Evolutionary conservation across 2,113 vertebrate genomes (phyloP).

Genomic region (Loxodonta africana): DNA sequence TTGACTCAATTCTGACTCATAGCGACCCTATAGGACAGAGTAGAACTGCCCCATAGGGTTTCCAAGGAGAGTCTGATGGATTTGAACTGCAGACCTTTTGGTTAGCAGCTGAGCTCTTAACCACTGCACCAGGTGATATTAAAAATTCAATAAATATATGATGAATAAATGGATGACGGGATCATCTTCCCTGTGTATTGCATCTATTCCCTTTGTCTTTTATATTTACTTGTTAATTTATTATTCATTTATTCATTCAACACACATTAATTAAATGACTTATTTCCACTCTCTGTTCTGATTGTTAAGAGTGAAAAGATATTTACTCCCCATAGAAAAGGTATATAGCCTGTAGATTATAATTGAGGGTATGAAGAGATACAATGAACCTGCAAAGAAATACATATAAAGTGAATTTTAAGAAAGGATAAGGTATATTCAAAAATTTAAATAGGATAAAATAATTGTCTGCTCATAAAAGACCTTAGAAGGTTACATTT

Average conservation of each 20-base stretch:
- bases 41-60: too few relatives aligned
- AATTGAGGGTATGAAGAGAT: not conserved
- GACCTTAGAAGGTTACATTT: not conserved
- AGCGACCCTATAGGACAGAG: too few relatives aligned
- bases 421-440: not conserved
- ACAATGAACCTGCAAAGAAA: not conserved
- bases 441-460: not conserved
- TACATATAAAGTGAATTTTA: not conserved
- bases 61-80: too few relatives aligned
- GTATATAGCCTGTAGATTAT: not conserved
- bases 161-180: constrained; percentile 53
- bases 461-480: not conserved
- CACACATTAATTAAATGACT: constrained; percentile 30
- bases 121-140: constrained; percentile 31
- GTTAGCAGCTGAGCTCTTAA: too few relatives aligned
- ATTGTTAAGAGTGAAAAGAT: not conserved
- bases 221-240: constrained; percentile 54
- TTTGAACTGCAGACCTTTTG: too few relatives aligned
- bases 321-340: not conserved
- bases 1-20: too few relatives aligned
- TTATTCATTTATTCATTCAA: not conserved
- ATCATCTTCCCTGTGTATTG: not conserved
- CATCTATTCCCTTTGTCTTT: constrained; percentile 21
- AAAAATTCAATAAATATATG: constrained; percentile 71
- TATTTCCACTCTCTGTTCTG: not conserved